Percentiles rank a stretch among this genome's conserved stretches.
phyloP scores from a whole-genome alignment of 2,797 vertebrate species.

The Pseudochromis fuscus region DNA sequence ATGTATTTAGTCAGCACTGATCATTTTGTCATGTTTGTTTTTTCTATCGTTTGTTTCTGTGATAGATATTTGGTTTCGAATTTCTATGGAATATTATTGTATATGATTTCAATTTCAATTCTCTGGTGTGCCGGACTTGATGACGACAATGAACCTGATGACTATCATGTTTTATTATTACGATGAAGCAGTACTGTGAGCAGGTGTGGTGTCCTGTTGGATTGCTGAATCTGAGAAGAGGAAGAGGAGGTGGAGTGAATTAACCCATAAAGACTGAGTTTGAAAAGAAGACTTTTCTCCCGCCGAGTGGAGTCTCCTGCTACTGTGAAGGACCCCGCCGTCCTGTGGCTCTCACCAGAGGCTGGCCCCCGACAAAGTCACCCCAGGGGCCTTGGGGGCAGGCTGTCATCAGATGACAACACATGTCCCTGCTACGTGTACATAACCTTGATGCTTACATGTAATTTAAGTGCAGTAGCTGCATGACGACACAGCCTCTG shows the following conservation, averaged over 20 bases:
- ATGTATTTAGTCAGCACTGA: slow-evolving; percentile 79
- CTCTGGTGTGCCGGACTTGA: slow-evolving; percentile 74
- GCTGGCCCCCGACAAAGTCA: not conserved
- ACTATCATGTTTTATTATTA: slow-evolving; percentile 71
- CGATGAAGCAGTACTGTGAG: slow-evolving; percentile 76
- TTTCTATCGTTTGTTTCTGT: slow-evolving; percentile 81
- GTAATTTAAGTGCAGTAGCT: slow-evolving; percentile 85
- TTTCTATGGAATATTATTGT: slow-evolving; percentile 75
- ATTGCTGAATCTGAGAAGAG: slow-evolving; percentile 51
- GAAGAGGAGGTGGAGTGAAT: slow-evolving; percentile 42
- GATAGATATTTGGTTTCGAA: slow-evolving; percentile 79
- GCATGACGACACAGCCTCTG: slow-evolving; percentile 85
- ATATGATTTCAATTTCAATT: slow-evolving; percentile 75
- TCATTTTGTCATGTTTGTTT: slow-evolving; percentile 76
- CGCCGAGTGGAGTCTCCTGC: slow-evolving; percentile 69
- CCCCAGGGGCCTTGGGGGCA: slow-evolving; percentile 22
- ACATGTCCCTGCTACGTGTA: slow-evolving; percentile 78
- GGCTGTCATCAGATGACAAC: slow-evolving; percentile 71
- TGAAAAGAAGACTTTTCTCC: slow-evolving; percentile 50
- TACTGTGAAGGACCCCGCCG: slow-evolving; percentile 74
- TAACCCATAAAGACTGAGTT: slow-evolving; percentile 56
- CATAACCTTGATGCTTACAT: slow-evolving; percentile 84
- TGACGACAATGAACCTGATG: slow-evolving; percentile 70
- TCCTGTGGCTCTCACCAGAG: slow-evolving; percentile 62
- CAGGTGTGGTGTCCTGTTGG: slow-evolving; percentile 69